Percentiles rank a stretch among this genome's conserved stretches.
phyloP scores from a whole-genome alignment of 1,140 invertebrate genomes.

The Ganaspis sp. region DNA sequence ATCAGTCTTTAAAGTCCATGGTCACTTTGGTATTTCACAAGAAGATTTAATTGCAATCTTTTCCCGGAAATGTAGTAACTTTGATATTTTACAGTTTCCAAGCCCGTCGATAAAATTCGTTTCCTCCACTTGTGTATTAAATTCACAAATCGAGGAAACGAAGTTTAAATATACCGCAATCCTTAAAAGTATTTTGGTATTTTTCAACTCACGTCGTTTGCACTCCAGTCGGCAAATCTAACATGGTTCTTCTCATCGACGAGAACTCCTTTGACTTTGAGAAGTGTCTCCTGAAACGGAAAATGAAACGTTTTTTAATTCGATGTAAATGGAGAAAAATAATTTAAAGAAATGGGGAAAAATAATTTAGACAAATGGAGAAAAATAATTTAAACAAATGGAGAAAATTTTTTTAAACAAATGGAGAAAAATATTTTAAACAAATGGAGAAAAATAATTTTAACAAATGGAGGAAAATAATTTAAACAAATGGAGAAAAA shows the following conservation, averaged over 20 bases:
- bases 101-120: conserved; percentile 8
- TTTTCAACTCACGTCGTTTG: conserved; percentile 92
- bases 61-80: background rate
- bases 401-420: too few species aligned
- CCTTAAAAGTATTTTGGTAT: too few species aligned
- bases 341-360: too few species aligned
- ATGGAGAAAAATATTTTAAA: too few species aligned
- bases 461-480: too few species aligned
- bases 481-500: too few species aligned
- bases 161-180: too few species aligned
- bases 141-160: too few species aligned
- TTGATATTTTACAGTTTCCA: background rate
- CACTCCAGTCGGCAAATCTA: conserved; percentile 94
- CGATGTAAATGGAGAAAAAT: background rate
- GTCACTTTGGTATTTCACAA: background rate
- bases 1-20: background rate
- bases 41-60: conserved; percentile 12
- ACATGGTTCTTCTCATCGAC: conserved; percentile 95
- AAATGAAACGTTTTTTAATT: conserved; percentile 37
- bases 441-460: too few species aligned
- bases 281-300: conserved; percentile 86
- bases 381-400: too few species aligned
- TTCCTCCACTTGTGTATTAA: too few species aligned
- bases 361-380: too few species aligned
- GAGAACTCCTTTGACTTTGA: conserved; percentile 91